Percentiles rank a stretch among this genome's conserved stretches.
phyloP scores from a whole-genome alignment of 2,113 vertebrate species.

The Gasterosteus nipponicus region DNA sequence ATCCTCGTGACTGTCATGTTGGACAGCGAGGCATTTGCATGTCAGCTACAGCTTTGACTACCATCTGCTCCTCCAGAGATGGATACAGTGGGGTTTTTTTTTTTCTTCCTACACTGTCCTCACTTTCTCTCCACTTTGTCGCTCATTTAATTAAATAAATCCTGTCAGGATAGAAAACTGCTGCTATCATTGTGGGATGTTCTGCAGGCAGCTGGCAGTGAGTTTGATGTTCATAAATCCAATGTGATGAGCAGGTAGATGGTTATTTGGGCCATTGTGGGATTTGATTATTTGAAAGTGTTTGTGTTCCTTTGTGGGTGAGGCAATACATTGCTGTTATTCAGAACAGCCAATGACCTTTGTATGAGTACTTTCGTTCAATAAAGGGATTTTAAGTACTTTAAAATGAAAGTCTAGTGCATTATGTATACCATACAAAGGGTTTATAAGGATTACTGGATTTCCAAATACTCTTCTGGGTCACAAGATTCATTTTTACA shows the following conservation, averaged over 20 bases:
- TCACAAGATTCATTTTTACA: not conserved
- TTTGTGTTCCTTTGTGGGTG: constrained; percentile 7
- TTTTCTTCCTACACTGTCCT: constrained; percentile 41
- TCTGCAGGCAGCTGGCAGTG: constrained; percentile 25
- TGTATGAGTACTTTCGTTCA: constrained; percentile 7
- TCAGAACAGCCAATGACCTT: constrained; percentile 19
- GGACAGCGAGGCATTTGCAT: constrained; percentile 73
- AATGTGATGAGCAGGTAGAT: constrained; percentile 25
- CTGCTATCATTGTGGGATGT: constrained; percentile 28
- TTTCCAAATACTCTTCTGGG: constrained; percentile 11
- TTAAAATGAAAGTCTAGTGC: not conserved
- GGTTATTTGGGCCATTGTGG: constrained; percentile 36
- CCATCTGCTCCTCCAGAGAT: constrained; percentile 77
- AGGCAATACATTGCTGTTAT: constrained; percentile 3
- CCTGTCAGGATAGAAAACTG: constrained; percentile 52
- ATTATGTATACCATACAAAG: not conserved
- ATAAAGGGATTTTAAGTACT: constrained; percentile 1
- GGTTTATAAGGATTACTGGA: constrained; percentile 16
- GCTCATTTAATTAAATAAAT: constrained; percentile 43
- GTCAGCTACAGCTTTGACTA: constrained; percentile 69
- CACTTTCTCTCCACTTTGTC: constrained; percentile 26
- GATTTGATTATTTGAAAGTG: constrained; percentile 24
- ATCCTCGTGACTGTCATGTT: constrained; percentile 65
- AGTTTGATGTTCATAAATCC: constrained; percentile 44
- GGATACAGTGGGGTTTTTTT: constrained; percentile 48